Conservation (phyloP, 1,140 invertebrate genomes). For the Chrysopa pallens region DNA sequence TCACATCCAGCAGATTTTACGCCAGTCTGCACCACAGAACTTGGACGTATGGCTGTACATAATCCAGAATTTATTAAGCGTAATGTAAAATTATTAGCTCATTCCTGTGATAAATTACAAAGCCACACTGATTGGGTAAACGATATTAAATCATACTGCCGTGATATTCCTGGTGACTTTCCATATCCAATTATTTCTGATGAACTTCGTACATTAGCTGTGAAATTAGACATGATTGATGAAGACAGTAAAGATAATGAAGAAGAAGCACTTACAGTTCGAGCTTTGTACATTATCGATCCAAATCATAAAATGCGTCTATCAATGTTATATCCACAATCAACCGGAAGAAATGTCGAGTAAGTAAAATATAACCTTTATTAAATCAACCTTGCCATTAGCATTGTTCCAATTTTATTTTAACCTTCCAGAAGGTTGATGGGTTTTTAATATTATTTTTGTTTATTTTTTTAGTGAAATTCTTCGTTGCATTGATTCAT, state of each 20-base stretch:
- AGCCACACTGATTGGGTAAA: conserved; percentile 67
- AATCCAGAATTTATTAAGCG: conserved; percentile 56
- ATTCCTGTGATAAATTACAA: conserved; percentile 66
- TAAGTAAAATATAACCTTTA: conserved; percentile 28
- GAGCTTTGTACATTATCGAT: conserved; percentile 76
- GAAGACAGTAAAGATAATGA: conserved; percentile 52
- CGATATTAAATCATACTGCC: conserved; percentile 60
- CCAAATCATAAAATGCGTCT: conserved; percentile 72
- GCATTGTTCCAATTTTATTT: neutral
- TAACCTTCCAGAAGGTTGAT: neutral
- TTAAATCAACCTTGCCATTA: neutral
- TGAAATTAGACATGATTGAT: conserved; percentile 73
- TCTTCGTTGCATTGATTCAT: conserved; percentile 68
- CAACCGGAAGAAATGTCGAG: conserved; percentile 83
- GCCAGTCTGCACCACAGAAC: conserved; percentile 86
- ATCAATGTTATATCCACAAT: conserved; percentile 78
- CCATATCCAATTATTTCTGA: conserved; percentile 83
- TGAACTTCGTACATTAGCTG: conserved; percentile 53
- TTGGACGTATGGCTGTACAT: conserved; percentile 60
- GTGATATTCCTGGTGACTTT: conserved; percentile 46
- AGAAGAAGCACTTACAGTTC: conserved; percentile 56
- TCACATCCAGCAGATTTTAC: conserved; percentile 89
- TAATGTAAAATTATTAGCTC: conserved; percentile 68
- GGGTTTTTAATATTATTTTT: conserved; percentile 4
- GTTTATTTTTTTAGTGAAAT: conserved; percentile 59